Evolutionary conservation across 1,140 invertebrate genomes (phyloP).

Genomic region (Ephestia elutella): DNA sequence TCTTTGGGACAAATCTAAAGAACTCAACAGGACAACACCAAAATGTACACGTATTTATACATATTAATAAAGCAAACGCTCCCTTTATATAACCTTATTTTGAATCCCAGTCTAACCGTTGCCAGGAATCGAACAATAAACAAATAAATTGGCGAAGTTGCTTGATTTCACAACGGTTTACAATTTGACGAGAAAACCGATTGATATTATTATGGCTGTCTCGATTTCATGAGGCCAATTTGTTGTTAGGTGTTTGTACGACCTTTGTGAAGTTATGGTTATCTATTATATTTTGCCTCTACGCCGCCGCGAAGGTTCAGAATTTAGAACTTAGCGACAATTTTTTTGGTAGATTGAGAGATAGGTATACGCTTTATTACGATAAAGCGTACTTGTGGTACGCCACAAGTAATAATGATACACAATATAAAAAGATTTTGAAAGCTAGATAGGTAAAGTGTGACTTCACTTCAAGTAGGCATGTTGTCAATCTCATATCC

Average conservation of each 20-base stretch:
- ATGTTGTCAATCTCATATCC: too few relatives aligned
- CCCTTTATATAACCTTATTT: conserved; percentile 1
- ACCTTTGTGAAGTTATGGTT: background rate
- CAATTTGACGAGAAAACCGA: background rate
- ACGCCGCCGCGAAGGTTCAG: too few relatives aligned
- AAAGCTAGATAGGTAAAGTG: too few relatives aligned
- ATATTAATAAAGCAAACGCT: background rate
- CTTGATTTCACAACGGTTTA: background rate
- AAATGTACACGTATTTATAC: background rate
- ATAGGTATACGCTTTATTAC: too few relatives aligned
- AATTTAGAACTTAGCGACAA: too few relatives aligned
- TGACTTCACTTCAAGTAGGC: too few relatives aligned
- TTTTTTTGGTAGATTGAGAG: too few relatives aligned
- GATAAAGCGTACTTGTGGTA: too few relatives aligned
- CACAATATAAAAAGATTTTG: too few relatives aligned
- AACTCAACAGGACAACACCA: background rate
- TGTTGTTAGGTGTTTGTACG: background rate
- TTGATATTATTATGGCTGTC: background rate
- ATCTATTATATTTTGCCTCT: too few relatives aligned
- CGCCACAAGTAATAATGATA: too few relatives aligned
- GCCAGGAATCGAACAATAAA: background rate
- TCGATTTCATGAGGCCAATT: background rate
- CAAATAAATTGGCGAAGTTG: background rate
- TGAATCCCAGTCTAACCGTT: background rate
- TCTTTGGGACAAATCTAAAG: background rate